A percentile compares a stretch with the other conserved stretches of the same genome.
These are phyloP conservation scores for Papilio demoleus DNA, from an alignment of 2,888 invertebrate genomes.

Conservation along the genomic window DNA sequence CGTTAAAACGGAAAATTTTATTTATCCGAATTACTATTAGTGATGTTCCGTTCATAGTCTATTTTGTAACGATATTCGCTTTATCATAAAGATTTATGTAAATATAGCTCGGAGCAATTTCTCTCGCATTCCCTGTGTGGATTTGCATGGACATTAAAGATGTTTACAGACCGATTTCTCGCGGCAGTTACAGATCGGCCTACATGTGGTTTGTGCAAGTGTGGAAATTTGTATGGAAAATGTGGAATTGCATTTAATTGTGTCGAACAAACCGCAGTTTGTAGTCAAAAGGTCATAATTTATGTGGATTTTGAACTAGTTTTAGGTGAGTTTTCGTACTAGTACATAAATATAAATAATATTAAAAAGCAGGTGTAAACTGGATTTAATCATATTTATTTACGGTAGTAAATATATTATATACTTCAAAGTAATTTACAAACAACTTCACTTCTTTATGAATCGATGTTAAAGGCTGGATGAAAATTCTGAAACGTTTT, in stretches of 20 bases:
- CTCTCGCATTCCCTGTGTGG: slow-evolving; percentile 59
- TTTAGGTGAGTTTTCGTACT: neutral
- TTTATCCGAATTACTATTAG: slow-evolving; percentile 8
- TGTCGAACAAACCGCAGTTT: slow-evolving; percentile 25
- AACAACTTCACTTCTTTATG: too few species aligned
- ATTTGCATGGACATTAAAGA: slow-evolving; percentile 69
- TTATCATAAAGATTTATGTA: slow-evolving; percentile 54
- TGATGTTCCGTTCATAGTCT: neutral
- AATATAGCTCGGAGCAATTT: slow-evolving; percentile 53
- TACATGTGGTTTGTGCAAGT: slow-evolving; percentile 61
- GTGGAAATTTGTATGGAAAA: slow-evolving; percentile 47
- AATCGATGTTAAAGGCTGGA: too few species aligned
- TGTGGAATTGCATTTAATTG: slow-evolving; percentile 26
- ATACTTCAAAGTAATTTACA: too few species aligned
- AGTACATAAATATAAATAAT: too few species aligned
- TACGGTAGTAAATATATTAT: too few species aligned
- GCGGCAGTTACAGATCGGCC: slow-evolving; percentile 59
- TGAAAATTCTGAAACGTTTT: too few species aligned
- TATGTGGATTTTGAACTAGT: slow-evolving; percentile 1
- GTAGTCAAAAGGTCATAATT: neutral
- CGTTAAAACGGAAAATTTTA: slow-evolving; percentile 22
- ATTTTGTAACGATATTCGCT: slow-evolving; percentile 19
- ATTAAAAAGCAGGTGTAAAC: neutral
- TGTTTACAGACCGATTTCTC: slow-evolving; percentile 71
- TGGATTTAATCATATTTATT: too few species aligned